phyloP scores from a whole-genome alignment of 2,797 vertebrate genomes.

The Anguilla marmorata region DNA sequence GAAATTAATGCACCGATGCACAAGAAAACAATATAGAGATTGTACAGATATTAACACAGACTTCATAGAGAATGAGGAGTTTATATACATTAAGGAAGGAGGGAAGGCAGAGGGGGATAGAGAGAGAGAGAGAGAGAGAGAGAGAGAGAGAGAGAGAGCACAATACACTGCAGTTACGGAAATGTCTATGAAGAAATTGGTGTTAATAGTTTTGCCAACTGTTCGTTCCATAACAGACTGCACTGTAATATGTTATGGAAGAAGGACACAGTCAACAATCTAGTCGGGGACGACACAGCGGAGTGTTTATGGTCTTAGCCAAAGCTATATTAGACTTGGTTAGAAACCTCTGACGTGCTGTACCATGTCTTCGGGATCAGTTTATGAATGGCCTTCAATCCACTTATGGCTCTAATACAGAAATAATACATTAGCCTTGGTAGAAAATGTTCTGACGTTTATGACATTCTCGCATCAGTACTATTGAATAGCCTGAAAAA shows the following conservation, averaged over 20 bases:
- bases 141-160: conserved; percentile 11
- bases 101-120: conserved; percentile 43
- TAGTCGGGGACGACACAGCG: neutral
- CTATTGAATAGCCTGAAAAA: neutral
- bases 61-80: neutral
- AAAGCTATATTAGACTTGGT: neutral
- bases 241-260: conserved; percentile 30
- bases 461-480: neutral
- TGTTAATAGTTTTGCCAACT: conserved; percentile 24
- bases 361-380: neutral
- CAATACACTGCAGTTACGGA: conserved; percentile 18
- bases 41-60: neutral
- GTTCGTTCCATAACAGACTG: conserved; percentile 18
- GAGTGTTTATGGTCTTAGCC: neutral
- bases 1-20: neutral
- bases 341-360: neutral
- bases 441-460: neutral
- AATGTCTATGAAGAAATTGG: conserved; percentile 20
- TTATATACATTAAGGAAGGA: neutral
- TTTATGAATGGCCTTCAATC: conserved; percentile 13
- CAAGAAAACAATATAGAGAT: neutral
- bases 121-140: conserved; percentile 34
- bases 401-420: neutral
- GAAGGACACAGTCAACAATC: conserved; percentile 27
- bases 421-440: neutral